Evolutionary conservation across 1,140 invertebrate species (phyloP), one percentile per base, ranked within the genome.

Genomic region (Theocolax elegans): DNA sequence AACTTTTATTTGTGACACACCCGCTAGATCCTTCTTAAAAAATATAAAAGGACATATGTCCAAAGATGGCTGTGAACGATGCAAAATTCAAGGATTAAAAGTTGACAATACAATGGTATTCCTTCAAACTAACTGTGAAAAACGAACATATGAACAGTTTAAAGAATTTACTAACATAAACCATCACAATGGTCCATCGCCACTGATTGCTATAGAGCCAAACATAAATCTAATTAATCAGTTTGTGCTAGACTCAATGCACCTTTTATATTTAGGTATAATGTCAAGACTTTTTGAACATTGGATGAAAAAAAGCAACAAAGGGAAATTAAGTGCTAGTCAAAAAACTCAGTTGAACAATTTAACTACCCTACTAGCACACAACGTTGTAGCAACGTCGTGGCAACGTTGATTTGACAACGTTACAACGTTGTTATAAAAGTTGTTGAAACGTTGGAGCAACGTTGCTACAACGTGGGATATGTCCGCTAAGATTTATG

Each of bases 221-320:
- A 3, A 48, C 12, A 23, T 74, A 1, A 46, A 64, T 23, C 53
- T 73, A 46, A 58, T 63, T 7, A 9, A 3, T 42, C 1, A 4
- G 7, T 73, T 70, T 25, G 44, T 67, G 19, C 67, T 73, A 19
- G 67, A 74, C 46, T 71, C 63, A 15, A 74, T 74, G 68, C 64
- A 71, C 29, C 67, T 74, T 44, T 63, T 25, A 6, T 58, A 31
- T 31, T 15, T 44, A 48, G 67, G 68, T 51, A 21, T 15, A 1
- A 19, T 60, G 12, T 46, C 62, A 42, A 23, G 53, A 53, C 53
- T 35, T 25, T 62, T 59, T 53, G 21, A 38, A 49, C 6, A 56
- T 46, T n/a, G n/a, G n/a, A n/a, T n/a, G n/a, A n/a, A n/a, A n/a
- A n/a, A n/a, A 8, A 19, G 1, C 46, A 29, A 21, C 12, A 19